These are phyloP conservation scores for Sebastes umbrosus DNA, from an alignment of 2,797 vertebrate species.

Conservation along the genomic window DNA sequence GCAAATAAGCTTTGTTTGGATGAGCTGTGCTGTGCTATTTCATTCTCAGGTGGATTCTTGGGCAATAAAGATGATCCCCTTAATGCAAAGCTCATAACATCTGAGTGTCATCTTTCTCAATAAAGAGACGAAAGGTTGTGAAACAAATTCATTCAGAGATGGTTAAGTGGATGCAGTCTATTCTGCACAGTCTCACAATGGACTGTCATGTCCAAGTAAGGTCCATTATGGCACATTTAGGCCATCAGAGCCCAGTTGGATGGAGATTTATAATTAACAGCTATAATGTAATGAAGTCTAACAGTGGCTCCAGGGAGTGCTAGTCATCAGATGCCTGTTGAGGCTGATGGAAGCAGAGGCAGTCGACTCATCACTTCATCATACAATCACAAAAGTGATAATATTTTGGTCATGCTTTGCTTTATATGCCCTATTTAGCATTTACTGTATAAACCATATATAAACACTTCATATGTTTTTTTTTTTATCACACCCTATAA, in stretches of 20 bases:
- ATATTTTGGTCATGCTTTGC: not conserved
- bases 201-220: slow-evolving; percentile 49
- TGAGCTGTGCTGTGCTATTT: slow-evolving; percentile 92
- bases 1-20: slow-evolving; percentile 90
- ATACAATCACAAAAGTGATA: not conserved
- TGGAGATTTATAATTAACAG: slow-evolving; percentile 75
- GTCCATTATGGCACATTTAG: slow-evolving; percentile 57
- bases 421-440: not conserved
- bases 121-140: slow-evolving; percentile 8
- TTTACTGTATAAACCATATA: not conserved
- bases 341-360: slow-evolving; percentile 41
- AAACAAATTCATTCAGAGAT: slow-evolving; percentile 47
- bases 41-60: slow-evolving; percentile 98
- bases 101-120: slow-evolving; percentile 59
- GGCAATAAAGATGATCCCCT: slow-evolving; percentile 98
- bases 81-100: slow-evolving; percentile 83
- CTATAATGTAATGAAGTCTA: slow-evolving; percentile 67
- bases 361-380: slow-evolving; percentile 44
- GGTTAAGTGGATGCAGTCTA: slow-evolving; percentile 17
- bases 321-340: slow-evolving; percentile 60
- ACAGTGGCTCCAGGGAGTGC: slow-evolving; percentile 55
- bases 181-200: slow-evolving; percentile 41
- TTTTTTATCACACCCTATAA: not conserved
- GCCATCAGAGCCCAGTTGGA: slow-evolving; percentile 63
- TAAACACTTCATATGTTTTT: too few species aligned